Base-by-base conservation (phyloP, 2,113 vertebrate species). In the Lepisosteus oculatus region DNA sequence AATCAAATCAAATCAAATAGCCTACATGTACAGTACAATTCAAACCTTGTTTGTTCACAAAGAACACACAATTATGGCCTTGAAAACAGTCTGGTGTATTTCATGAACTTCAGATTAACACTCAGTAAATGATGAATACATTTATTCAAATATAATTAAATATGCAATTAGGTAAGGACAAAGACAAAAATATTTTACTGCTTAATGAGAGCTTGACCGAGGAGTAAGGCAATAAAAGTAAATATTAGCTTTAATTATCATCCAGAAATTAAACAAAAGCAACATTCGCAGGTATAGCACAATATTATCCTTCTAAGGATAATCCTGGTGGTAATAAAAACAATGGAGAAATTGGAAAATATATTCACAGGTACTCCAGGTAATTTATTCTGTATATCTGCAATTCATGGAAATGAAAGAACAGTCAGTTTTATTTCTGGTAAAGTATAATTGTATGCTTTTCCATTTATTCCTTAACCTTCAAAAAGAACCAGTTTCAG, bases 1-100 rank as follows among this genome's bases (percentile, higher is more conserved):
- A 83, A 89, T 88, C 85, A 88, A 88, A 92, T 93, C 88, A 91
- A 81, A 65, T 29, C 1, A 29, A 29, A 29, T 17, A 29, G 29
- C 29, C 29, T 51, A 66, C 76, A 77, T 67, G 81, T 84, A 81
- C 86, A 87, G 80, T 29, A 29, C 29, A 29, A 79, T 80, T 74
- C 72, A 71, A 73, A 29, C 55, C 15, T 69, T 15, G 11, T 29
- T 29, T 55, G 5, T 59, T 59, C 57, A 59, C 9, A 15, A 15
- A 29, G 29, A 61, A 73, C 72, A 69, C 72, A 70, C 65, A 77
- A 29, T 29, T 59, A 61, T n/a, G n/a, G 42, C 74, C 13, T 13
- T 11, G 54, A 72, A 78, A 72, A 72, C 55, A 55, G 55, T 73
- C 65, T 74, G 55, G 55, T 5, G 55, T 47, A 57, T 15, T 79